A percentile compares a stretch with the other conserved stretches of the same genome.
phyloP scores from a whole-genome alignment of 1,140 invertebrate species.

The Lerema accius region DNA sequence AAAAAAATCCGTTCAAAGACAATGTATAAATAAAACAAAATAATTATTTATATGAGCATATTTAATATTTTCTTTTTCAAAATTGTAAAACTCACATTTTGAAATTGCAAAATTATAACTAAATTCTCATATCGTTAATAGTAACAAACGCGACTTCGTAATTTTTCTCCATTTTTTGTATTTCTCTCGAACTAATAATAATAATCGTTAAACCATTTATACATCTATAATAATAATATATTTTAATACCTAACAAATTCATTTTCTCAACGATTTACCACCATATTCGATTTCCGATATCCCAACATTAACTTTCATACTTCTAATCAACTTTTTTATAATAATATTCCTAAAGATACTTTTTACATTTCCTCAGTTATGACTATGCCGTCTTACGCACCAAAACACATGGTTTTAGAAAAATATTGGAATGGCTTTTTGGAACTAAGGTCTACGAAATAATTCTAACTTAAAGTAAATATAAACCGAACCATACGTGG shows the following conservation, averaged over 20 bases:
- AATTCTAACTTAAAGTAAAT: conserved; percentile 48
- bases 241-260: conserved; percentile 81
- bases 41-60: conserved; percentile 76
- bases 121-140: conserved; percentile 82
- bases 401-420: conserved; percentile 67
- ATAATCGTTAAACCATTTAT: conserved; percentile 80
- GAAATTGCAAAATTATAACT: conserved; percentile 83
- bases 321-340: conserved; percentile 76
- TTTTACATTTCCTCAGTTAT: conserved; percentile 73
- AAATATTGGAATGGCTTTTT: conserved; percentile 76
- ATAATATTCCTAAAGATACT: conserved; percentile 70
- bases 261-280: conserved; percentile 71
- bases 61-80: conserved; percentile 82
- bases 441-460: conserved; percentile 41
- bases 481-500: conserved; percentile 42
- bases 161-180: conserved; percentile 61
- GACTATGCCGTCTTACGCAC: conserved; percentile 65
- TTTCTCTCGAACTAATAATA: conserved; percentile 78
- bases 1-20: too few species aligned
- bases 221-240: conserved; percentile 81
- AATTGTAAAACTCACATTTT: conserved; percentile 83
- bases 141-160: conserved; percentile 78
- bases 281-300: conserved; percentile 62
- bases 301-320: conserved; percentile 75
- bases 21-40: conserved; percentile 54